Evolutionary conservation across 2,888 invertebrate species (phyloP).

Genomic region (Acanthosepion esculentum): DNA sequence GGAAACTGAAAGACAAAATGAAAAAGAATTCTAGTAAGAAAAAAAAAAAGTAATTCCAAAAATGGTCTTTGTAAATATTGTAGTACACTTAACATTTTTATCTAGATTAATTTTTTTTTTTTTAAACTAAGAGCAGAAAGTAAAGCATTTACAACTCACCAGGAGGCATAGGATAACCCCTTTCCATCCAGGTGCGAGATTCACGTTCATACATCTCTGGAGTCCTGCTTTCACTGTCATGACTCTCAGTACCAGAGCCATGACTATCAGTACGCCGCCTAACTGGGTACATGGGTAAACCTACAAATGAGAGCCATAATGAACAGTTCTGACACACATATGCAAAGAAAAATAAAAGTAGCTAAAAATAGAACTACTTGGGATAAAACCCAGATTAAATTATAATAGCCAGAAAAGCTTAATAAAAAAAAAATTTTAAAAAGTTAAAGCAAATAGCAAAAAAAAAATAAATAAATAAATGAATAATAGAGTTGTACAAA

Average conservation of each 20-base stretch:
- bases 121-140: neutral
- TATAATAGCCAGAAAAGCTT: too few species aligned
- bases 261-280: constrained; percentile 69
- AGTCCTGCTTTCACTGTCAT: constrained; percentile 64
- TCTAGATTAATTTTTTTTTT: neutral
- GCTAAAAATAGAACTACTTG: too few species aligned
- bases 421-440: too few species aligned
- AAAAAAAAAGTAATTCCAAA: too few species aligned
- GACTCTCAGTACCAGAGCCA: constrained; percentile 69
- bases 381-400: too few species aligned
- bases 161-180: constrained; percentile 60
- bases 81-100: too few species aligned
- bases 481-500: neutral
- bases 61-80: too few species aligned
- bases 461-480: neutral
- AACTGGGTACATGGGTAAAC: constrained; percentile 71
- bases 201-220: constrained; percentile 65
- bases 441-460: too few species aligned
- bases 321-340: neutral
- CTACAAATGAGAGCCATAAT: constrained; percentile 55
- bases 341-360: neutral
- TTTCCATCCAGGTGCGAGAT: constrained; percentile 63
- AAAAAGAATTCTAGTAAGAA: too few species aligned
- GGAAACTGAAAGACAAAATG: too few species aligned
- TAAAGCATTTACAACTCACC: constrained; percentile 50